These are phyloP conservation scores for Epinotia brunnichana DNA, from an alignment of 2,888 invertebrate species.

Conservation along the genomic window DNA sequence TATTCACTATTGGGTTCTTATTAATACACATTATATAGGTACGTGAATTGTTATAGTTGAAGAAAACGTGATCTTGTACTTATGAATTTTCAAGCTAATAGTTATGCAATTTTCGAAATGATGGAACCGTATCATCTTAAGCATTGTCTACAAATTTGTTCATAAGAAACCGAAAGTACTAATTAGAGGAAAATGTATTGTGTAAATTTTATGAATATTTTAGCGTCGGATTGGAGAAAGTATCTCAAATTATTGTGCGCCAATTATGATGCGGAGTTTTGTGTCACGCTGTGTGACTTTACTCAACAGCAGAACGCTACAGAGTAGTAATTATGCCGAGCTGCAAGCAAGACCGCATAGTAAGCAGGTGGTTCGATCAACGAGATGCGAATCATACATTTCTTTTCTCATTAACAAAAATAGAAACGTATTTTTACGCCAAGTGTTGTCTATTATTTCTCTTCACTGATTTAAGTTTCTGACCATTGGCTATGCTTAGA, in stretches of 20 bases:
- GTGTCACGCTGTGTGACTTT: constrained; percentile 64
- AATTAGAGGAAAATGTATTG: constrained; percentile 56
- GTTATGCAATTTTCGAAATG: constrained; percentile 9
- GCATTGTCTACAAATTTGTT: constrained; percentile 57
- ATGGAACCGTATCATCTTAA: constrained; percentile 39
- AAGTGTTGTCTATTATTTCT: background rate
- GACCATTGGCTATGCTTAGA: background rate
- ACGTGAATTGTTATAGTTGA: background rate
- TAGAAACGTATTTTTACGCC: background rate
- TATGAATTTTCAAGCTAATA: background rate
- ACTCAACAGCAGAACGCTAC: constrained; percentile 38
- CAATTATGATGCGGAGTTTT: constrained; percentile 71
- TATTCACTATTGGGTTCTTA: constrained; percentile 7
- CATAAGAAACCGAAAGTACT: constrained; percentile 70
- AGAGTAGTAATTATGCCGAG: constrained; percentile 44
- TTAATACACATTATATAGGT: constrained; percentile 7
- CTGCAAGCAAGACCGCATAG: constrained; percentile 46
- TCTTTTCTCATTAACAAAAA: constrained; percentile 15
- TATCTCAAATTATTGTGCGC: constrained; percentile 77
- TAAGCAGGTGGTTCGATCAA: constrained; percentile 17
- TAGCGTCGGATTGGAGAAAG: constrained; percentile 70
- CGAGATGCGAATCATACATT: constrained; percentile 23
- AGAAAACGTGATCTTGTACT: background rate
- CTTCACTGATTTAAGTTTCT: too few species aligned
- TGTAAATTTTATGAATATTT: constrained; percentile 69